Percentiles rank a stretch among this genome's conserved stretches.
phyloP scores from a whole-genome alignment of 2,888 invertebrate species.

The Sinopyrophorus schimmeli region DNA sequence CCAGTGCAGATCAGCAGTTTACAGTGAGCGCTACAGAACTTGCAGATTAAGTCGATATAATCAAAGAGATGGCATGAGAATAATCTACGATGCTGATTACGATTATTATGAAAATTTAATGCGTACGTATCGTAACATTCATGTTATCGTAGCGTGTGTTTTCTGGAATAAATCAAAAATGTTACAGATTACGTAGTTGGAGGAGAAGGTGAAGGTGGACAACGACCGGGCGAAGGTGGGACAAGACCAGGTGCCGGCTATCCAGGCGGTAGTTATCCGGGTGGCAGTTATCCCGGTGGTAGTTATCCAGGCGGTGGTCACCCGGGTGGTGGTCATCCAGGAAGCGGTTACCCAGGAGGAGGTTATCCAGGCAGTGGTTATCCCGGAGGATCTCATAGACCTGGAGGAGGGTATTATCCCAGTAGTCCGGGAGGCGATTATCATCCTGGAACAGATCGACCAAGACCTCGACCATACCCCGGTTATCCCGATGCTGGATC shows the following conservation, averaged over 20 bases:
- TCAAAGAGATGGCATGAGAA: slow-evolving; percentile 83
- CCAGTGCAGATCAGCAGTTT: slow-evolving; percentile 86
- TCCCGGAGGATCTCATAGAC: slow-evolving; percentile 35
- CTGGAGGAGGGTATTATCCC: slow-evolving; percentile 20
- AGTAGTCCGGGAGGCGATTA: slow-evolving; percentile 46
- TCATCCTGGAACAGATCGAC: slow-evolving; percentile 51
- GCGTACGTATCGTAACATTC: slow-evolving; percentile 67
- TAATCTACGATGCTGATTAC: slow-evolving; percentile 88
- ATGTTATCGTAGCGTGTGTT: slow-evolving; percentile 12
- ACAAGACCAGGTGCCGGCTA: slow-evolving; percentile 46
- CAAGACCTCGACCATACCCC: slow-evolving; percentile 29
- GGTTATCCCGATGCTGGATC: slow-evolving; percentile 44
- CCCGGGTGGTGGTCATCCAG: slow-evolving; percentile 25
- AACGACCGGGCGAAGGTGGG: slow-evolving; percentile 36
- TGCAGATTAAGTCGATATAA: slow-evolving; percentile 85
- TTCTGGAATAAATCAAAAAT: slow-evolving; percentile 33
- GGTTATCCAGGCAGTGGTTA: slow-evolving; percentile 30
- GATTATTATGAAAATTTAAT: slow-evolving; percentile 92
- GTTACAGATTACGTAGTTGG: slow-evolving; percentile 54
- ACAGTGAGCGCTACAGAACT: slow-evolving; percentile 82
- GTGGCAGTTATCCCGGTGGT: slow-evolving; percentile 45
- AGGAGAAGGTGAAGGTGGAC: slow-evolving; percentile 37
- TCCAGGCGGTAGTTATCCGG: slow-evolving; percentile 49
- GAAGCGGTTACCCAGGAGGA: slow-evolving; percentile 25
- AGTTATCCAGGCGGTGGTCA: slow-evolving; percentile 52